Evolutionary conservation across 1,140 invertebrate species (phyloP).

Genomic region (Drosophila ambigua): DNA sequence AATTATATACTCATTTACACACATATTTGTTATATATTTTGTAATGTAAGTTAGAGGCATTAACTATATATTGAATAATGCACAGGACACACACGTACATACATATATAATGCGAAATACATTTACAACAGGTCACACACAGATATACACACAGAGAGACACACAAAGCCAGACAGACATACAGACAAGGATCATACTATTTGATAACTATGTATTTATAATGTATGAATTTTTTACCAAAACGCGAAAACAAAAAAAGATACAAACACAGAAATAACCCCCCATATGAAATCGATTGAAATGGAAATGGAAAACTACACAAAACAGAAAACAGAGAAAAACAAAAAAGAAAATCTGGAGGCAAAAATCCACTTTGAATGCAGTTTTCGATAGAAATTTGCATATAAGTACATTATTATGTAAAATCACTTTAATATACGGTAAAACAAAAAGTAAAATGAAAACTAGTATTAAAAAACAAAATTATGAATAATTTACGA

Average conservation of each 20-base stretch:
- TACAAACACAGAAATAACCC: conserved; percentile 14
- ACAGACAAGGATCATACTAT: conserved; percentile 60
- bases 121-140: conserved; percentile 28
- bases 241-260: conserved; percentile 46
- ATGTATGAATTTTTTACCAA: conserved; percentile 81
- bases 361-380: conserved; percentile 49
- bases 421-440: conserved; percentile 78
- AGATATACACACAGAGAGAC: conserved; percentile 24
- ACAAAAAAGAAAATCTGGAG: conserved; percentile 19
- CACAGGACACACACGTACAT: conserved; percentile 41
- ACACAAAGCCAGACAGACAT: conserved; percentile 4
- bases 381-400: conserved; percentile 73
- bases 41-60: conserved; percentile 78
- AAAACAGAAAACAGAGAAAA: conserved; percentile 46
- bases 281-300: conserved; percentile 18
- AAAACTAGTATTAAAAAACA: conserved; percentile 66
- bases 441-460: conserved; percentile 48
- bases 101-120: conserved; percentile 52
- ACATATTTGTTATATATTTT: conserved; percentile 81
- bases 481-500: conserved; percentile 78
- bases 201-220: conserved; percentile 83
- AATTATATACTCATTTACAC: conserved; percentile 66
- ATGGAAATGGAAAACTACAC: conserved; percentile 37
- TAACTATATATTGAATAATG: conserved; percentile 51
- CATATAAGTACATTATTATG: conserved; percentile 81